These are phyloP conservation scores for Nesoenas mayeri DNA, from an alignment of 2,113 vertebrate species.

Conservation along the genomic window DNA sequence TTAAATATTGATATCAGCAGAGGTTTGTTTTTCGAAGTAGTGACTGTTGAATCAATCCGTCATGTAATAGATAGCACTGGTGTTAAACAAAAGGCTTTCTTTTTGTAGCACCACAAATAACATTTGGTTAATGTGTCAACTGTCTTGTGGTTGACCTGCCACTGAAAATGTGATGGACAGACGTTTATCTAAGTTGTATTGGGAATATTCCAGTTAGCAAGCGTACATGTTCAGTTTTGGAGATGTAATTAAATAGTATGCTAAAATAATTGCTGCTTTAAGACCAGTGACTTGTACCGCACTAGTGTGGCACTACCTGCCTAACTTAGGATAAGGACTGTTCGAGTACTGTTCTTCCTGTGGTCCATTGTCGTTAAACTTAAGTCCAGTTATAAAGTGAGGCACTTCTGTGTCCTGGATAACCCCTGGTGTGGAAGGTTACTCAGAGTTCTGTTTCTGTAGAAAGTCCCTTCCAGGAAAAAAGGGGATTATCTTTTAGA, in stretches of 20 bases:
- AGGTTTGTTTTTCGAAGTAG: background rate
- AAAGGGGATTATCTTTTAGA: background rate
- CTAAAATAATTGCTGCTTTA: background rate
- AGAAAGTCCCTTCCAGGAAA: background rate
- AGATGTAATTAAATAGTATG: background rate
- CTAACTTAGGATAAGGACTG: background rate
- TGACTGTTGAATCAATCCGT: background rate
- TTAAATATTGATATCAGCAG: background rate
- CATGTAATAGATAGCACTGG: background rate
- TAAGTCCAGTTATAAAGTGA: background rate
- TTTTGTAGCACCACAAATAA: constrained; percentile 29
- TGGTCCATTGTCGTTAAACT: background rate
- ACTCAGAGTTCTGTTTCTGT: background rate
- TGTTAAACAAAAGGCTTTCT: background rate
- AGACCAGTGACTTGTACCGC: background rate
- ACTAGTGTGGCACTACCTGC: background rate
- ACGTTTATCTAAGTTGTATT: background rate
- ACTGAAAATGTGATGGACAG: background rate
- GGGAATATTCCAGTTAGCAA: constrained; percentile 19
- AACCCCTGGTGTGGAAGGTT: background rate
- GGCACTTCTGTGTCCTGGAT: background rate
- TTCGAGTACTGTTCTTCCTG: background rate
- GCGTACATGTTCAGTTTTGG: background rate
- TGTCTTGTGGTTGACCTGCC: background rate
- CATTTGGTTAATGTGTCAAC: background rate